Conservation (phyloP, 2,113 vertebrate genomes). For the Apus apus region DNA sequence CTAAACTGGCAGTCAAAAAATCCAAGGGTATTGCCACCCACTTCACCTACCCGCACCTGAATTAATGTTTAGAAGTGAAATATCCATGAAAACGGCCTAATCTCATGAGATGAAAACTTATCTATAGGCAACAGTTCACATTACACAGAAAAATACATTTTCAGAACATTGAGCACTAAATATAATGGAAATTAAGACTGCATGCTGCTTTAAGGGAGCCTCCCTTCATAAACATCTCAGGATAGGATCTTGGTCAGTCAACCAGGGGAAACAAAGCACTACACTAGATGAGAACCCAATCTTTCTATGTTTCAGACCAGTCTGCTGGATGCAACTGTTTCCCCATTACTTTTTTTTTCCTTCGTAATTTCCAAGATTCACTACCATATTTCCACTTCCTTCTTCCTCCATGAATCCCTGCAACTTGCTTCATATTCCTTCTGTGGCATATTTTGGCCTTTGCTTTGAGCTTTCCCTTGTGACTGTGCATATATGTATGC, state of each 20-base stretch:
- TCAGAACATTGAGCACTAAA: neutral
- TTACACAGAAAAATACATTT: neutral
- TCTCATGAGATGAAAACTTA: neutral
- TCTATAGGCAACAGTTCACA: neutral
- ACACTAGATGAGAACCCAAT: neutral
- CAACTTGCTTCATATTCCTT: neutral
- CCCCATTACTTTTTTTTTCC: neutral
- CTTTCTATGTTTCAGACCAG: neutral
- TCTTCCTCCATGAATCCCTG: neutral
- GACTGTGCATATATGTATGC: rapidly evolving
- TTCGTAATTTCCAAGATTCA: neutral
- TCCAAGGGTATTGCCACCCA: conserved; percentile 95
- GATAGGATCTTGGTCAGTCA: neutral
- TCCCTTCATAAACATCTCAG: neutral
- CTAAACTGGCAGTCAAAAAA: conserved; percentile 95
- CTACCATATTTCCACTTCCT: neutral
- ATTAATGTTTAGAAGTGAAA: conserved; percentile 36
- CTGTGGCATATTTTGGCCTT: neutral
- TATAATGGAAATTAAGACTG: neutral
- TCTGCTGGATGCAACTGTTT: neutral
- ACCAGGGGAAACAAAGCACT: neutral
- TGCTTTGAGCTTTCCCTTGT: neutral
- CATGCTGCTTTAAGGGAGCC: neutral
- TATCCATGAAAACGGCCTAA: neutral
- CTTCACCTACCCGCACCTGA: conserved; percentile 96